Evolutionary conservation across 2,113 vertebrate genomes (phyloP).

Genomic region (Psilopogon haemacephalus): DNA sequence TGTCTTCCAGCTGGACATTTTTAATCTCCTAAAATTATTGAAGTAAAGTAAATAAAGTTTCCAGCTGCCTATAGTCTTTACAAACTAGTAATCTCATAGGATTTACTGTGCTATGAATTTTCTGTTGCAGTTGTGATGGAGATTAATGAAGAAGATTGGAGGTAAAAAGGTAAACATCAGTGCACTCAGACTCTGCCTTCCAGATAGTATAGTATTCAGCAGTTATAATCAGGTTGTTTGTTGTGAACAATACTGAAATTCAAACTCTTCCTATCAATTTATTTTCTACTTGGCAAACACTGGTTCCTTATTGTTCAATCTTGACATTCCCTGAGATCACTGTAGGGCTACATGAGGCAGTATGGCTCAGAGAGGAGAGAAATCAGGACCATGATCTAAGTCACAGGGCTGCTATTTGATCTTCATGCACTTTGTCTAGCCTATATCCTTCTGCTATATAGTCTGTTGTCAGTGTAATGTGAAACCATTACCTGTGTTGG

Average conservation of each 20-base stretch:
- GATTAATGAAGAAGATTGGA: background rate
- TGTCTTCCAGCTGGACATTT: background rate
- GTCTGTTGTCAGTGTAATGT: background rate
- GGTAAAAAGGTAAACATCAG: background rate
- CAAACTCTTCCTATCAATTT: background rate
- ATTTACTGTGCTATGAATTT: background rate
- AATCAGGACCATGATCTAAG: background rate
- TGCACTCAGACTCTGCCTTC: background rate
- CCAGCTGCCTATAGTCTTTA: background rate
- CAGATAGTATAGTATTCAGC: background rate
- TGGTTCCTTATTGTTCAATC: background rate
- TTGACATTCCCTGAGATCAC: background rate
- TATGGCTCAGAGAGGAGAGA: background rate
- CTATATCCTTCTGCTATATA: rapidly evolving
- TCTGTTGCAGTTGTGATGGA: background rate
- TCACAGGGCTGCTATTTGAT: background rate
- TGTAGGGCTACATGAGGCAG: background rate
- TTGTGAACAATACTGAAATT: background rate
- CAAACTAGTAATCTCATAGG: background rate
- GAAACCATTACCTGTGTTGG: background rate
- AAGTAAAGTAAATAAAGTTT: background rate
- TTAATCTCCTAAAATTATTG: background rate
- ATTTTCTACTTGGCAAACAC: background rate
- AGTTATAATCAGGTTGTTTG: background rate
- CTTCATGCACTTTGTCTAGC: background rate